A percentile compares a stretch with the other conserved stretches of the same genome.
Evolutionary conservation across 1,140 invertebrate genomes (phyloP).

Genomic region (Drosophila obscura): DNA sequence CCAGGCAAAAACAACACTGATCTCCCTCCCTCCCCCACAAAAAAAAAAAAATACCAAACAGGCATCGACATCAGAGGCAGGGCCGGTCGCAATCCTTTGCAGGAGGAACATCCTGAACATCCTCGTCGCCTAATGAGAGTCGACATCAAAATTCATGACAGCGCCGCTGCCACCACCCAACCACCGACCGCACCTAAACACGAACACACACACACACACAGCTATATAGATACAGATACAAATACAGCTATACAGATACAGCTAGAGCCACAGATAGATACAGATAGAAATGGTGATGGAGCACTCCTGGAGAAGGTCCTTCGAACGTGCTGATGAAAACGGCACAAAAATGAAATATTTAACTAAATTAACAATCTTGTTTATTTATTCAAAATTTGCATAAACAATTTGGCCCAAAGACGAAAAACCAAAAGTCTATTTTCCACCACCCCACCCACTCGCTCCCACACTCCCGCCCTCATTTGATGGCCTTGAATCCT

Average conservation of each 20-base stretch:
- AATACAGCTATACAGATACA: slow-evolving; percentile 34
- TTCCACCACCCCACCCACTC: slow-evolving; percentile 2
- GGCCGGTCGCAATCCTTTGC: slow-evolving; percentile 62
- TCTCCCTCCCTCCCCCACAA: too few species aligned
- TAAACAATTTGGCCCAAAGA: slow-evolving; percentile 81
- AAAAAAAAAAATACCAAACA: slow-evolving; percentile 29
- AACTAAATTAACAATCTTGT: slow-evolving; percentile 83
- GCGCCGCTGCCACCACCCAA: slow-evolving; percentile 25
- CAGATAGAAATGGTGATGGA: slow-evolving; percentile 26
- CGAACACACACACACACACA: slow-evolving; percentile 41
- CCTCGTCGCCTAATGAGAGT: slow-evolving; percentile 71
- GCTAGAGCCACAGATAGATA: slow-evolving; percentile 18
- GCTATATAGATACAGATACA: slow-evolving; percentile 7
- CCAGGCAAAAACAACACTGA: slow-evolving; percentile 26
- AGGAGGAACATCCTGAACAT: slow-evolving; percentile 34
- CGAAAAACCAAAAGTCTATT: slow-evolving; percentile 83
- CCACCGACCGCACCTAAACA: slow-evolving; percentile 64
- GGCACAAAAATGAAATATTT: slow-evolving; percentile 82
- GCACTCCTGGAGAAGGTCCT: slow-evolving; percentile 33
- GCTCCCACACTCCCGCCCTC: slow-evolving; percentile 15
- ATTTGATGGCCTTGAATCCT: slow-evolving; percentile 23
- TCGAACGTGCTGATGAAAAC: slow-evolving; percentile 76
- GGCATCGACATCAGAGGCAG: slow-evolving; percentile 39
- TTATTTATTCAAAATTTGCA: slow-evolving; percentile 83
- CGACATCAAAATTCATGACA: slow-evolving; percentile 80